Conservation (phyloP, 30 jellyfish, hydroid and myxozoan species). For the Hydractinia symbiolongicarpus region DNA sequence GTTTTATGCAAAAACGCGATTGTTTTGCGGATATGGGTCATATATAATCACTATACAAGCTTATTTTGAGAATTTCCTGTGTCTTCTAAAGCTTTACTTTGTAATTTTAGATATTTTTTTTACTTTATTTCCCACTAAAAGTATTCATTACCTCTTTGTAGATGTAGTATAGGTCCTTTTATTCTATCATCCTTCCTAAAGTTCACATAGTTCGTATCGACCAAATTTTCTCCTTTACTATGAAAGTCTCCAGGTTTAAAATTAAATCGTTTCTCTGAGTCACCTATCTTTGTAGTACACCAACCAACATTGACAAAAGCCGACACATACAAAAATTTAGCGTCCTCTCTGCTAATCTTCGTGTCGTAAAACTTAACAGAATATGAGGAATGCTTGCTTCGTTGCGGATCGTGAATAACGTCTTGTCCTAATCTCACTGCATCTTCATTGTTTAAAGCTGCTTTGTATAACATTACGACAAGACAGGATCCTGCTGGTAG, state of each 20-base stretch:
- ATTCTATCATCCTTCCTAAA: neutral
- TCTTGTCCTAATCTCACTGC: neutral
- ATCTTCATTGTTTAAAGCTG: neutral
- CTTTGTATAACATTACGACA: neutral
- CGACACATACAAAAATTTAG: neutral
- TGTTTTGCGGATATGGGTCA: too few species aligned
- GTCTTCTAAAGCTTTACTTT: too few species aligned
- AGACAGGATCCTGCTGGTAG: neutral
- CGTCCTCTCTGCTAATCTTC: neutral
- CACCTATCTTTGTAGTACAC: neutral
- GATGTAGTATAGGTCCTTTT: neutral
- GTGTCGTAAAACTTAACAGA: neutral
- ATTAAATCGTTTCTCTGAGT: too few species aligned
- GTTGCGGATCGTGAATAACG: neutral
- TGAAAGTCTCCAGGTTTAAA: neutral
- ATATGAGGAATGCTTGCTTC: neutral
- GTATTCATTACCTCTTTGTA: neutral
- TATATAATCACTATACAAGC: too few species aligned
- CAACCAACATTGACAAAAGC: conserved; percentile 9
- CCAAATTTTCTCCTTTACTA: neutral
- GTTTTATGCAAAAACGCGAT: too few species aligned
- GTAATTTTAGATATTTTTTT: too few species aligned
- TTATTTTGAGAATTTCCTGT: too few species aligned
- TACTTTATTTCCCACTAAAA: too few species aligned
- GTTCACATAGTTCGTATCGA: neutral